Base-by-base conservation (phyloP, 2,113 vertebrate species). In the Nyctereutes procyonoides region DNA sequence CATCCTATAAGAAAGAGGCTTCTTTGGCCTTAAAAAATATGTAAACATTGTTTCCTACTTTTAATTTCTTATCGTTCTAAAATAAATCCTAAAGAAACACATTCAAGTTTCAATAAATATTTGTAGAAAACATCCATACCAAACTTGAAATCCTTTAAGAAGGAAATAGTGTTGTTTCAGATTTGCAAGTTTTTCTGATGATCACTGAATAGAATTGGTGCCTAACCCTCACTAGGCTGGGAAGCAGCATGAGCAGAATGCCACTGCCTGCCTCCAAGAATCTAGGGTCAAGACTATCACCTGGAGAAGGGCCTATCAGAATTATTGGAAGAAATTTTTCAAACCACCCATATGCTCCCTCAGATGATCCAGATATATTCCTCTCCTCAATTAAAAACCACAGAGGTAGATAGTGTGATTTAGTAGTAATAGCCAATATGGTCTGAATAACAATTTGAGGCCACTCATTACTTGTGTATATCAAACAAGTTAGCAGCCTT, bases 61-160 rank as follows among this genome's bases (percentile, higher is more conserved):
- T 95, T 90, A 90, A 73, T 74, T 90, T 91, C 90, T 56, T 76
- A 2, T 77, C 71, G 28, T 92, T 90, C 73, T 92, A 93, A 95
- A 95, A 89, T 38, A 97, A 48, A 92, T 24, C 55, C 26, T 77
- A 67, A 56, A 93, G 74, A 93, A 32, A 77, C 38, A 69, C 16
- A 83, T 67, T 82, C 69, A 93, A 83, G 56, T 87, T 74, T 94
- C 16, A 20, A 15, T 84, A 90, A 96, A 88, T 43, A 53, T 0
- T 79, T 74, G 13, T 32, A 69, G 62, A 80, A 83, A n/a, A 62
- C 1, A 90, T 19, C 63, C 8, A 30, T 38, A 88, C 56, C 77
- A 65, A 6, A 53, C 65, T 51, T 58, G 20, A 53, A 53, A 89
- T 43, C 69, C 51, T 84, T 48, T 84, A 53, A 12, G n/a, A 82